Evolutionary conservation across 2,888 invertebrate genomes (phyloP).

Genomic region (Latrodectus hesperus): DNA sequence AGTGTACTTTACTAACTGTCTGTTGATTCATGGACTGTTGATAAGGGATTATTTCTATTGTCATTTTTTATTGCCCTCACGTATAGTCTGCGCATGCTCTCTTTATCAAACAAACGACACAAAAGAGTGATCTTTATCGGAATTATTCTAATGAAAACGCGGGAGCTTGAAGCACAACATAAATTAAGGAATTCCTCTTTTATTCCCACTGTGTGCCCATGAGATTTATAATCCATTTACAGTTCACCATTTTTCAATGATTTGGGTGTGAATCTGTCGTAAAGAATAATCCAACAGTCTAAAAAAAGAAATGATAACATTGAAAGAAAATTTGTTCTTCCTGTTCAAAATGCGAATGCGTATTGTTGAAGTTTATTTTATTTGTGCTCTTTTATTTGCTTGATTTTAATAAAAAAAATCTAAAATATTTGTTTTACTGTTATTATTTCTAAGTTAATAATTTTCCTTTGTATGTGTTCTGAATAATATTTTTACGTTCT

Average conservation of each 20-base stretch:
- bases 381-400: no score
- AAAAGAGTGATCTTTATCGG: slow-evolving; percentile 13
- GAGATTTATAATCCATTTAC: slow-evolving; percentile 9
- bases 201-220: neutral
- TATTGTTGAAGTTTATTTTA: no score
- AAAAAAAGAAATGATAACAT: no score
- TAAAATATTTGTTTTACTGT: no score
- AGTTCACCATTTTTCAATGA: slow-evolving; percentile 32
- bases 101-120: neutral
- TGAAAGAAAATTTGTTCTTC: no score
- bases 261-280: neutral
- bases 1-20: no score
- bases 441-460: no score
- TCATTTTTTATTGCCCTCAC: neutral
- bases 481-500: no score
- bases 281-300: neutral
- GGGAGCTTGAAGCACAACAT: neutral
- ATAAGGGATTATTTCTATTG: neutral
- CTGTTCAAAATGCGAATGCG: no score
- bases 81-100: neutral
- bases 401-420: no score
- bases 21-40: neutral
- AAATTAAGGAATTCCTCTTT: slow-evolving; percentile 11
- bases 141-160: slow-evolving; percentile 12
- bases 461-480: no score